Conservation (phyloP, 1,140 invertebrate genomes). For the Hylaeus volcanicus region DNA sequence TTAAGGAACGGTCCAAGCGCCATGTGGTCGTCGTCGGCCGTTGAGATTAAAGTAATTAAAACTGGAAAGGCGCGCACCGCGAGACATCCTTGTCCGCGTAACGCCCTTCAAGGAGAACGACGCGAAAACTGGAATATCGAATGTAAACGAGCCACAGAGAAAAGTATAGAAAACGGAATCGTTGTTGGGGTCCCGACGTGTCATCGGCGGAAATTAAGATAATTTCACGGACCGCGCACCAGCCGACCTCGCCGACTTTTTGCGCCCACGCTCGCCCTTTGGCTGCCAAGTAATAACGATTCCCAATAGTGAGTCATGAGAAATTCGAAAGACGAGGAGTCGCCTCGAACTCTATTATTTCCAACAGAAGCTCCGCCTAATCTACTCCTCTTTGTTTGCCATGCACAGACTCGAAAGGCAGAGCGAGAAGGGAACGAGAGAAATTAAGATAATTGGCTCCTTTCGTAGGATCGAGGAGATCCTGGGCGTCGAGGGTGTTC, state of each 20-base stretch:
- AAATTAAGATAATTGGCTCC: slow-evolving; percentile 59
- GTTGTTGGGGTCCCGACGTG: slow-evolving; percentile 25
- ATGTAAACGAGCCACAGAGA: no score
- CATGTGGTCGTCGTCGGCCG: slow-evolving; percentile 25
- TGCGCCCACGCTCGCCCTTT: slow-evolving; percentile 43
- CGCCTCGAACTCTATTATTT: slow-evolving; percentile 42
- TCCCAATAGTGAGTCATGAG: slow-evolving; percentile 57
- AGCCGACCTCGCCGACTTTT: slow-evolving; percentile 29
- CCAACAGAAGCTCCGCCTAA: slow-evolving; percentile 24
- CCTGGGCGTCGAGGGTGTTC: slow-evolving; percentile 37
- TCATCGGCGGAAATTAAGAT: slow-evolving; percentile 61
- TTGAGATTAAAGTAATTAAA: slow-evolving; percentile 61
- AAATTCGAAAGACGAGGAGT: slow-evolving; percentile 50
- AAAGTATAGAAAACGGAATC: no score
- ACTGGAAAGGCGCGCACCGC: slow-evolving; percentile 36
- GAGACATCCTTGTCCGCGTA: slow-evolving; percentile 50
- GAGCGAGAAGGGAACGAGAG: background rate
- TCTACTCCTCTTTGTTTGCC: slow-evolving; percentile 35
- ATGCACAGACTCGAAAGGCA: background rate
- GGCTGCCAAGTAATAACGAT: slow-evolving; percentile 54
- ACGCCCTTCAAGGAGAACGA: slow-evolving; percentile 51
- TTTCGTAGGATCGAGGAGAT: slow-evolving; percentile 35
- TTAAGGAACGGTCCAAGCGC: slow-evolving; percentile 28
- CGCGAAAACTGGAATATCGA: slow-evolving; percentile 51
- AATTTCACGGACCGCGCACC: slow-evolving; percentile 42